Conservation (phyloP, 2,888 invertebrate species). For the Byasa hedistus region DNA sequence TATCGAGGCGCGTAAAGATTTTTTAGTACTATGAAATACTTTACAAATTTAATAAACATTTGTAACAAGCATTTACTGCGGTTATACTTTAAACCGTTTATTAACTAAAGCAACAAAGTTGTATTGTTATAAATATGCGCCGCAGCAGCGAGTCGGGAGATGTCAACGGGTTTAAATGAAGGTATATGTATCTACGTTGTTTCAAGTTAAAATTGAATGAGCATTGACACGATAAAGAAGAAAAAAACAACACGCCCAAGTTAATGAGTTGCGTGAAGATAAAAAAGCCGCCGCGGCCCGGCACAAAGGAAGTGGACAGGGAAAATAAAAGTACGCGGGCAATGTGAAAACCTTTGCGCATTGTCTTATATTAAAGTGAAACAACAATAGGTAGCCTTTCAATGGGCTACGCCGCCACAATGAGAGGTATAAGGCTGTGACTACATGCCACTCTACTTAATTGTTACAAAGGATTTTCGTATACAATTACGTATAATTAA, state of each 20-base stretch:
- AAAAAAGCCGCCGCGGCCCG: conserved; percentile 68
- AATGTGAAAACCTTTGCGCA: conserved; percentile 71
- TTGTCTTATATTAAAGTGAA: conserved; percentile 79
- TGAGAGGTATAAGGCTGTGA: conserved; percentile 50
- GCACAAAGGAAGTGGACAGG: conserved; percentile 57
- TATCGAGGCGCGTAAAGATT: too few species aligned
- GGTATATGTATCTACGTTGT: conserved; percentile 28
- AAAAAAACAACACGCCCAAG: conserved; percentile 37
- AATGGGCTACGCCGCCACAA: conserved; percentile 77
- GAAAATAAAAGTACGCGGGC: conserved; percentile 68
- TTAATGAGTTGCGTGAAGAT: conserved; percentile 72
- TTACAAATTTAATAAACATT: background rate
- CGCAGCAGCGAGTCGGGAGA: background rate
- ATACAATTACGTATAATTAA: too few species aligned
- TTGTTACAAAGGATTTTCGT: too few species aligned
- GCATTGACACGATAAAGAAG: conserved; percentile 41
- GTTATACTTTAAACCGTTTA: conserved; percentile 9
- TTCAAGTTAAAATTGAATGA: conserved; percentile 41
- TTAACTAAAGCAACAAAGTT: conserved; percentile 19
- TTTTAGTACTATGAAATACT: too few species aligned
- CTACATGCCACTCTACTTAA: conserved; percentile 45
- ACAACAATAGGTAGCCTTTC: conserved; percentile 79
- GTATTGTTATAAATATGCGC: background rate
- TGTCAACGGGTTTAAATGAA: conserved; percentile 21
- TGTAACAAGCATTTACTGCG: background rate